phyloP scores from a whole-genome alignment of 2,797 vertebrate genomes.

The Schizothorax lantsangensis region DNA sequence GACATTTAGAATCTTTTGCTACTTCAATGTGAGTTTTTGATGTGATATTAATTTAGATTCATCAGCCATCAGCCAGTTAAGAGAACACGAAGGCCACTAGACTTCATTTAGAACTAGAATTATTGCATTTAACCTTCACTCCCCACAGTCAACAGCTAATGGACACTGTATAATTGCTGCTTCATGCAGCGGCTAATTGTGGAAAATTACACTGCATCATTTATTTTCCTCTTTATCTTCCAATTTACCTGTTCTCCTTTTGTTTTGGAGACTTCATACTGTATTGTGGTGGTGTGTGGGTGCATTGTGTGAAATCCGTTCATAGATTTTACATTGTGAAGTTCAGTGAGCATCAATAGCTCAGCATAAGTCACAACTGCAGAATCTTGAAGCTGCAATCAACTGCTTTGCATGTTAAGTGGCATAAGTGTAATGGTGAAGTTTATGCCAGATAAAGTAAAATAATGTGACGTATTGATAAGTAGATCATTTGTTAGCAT shows the following conservation, averaged over 20 bases:
- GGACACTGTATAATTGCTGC: slow-evolving; percentile 86
- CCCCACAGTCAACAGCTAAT: slow-evolving; percentile 65
- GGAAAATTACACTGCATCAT: slow-evolving; percentile 90
- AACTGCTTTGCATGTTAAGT: neutral
- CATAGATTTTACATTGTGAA: neutral
- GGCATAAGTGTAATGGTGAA: neutral
- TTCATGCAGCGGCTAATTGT: slow-evolving; percentile 91
- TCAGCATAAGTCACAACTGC: neutral
- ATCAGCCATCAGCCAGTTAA: neutral
- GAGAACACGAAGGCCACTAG: neutral
- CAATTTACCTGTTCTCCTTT: slow-evolving; percentile 49
- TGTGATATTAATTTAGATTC: neutral
- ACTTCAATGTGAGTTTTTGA: neutral
- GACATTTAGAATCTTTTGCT: neutral
- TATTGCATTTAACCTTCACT: slow-evolving; percentile 91
- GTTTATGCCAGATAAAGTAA: neutral
- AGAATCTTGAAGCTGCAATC: neutral
- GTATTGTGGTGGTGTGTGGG: neutral
- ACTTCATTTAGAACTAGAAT: slow-evolving; percentile 84
- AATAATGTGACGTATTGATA: neutral
- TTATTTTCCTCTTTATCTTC: slow-evolving; percentile 57
- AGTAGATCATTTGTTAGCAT: neutral
- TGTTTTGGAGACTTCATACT: slow-evolving; percentile 1
- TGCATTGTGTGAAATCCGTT: neutral
- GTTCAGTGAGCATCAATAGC: neutral